Percentiles rank a stretch among this genome's conserved stretches.
Conservation (phyloP, 2,888 invertebrate species). For the Andrena marginata region DNA sequence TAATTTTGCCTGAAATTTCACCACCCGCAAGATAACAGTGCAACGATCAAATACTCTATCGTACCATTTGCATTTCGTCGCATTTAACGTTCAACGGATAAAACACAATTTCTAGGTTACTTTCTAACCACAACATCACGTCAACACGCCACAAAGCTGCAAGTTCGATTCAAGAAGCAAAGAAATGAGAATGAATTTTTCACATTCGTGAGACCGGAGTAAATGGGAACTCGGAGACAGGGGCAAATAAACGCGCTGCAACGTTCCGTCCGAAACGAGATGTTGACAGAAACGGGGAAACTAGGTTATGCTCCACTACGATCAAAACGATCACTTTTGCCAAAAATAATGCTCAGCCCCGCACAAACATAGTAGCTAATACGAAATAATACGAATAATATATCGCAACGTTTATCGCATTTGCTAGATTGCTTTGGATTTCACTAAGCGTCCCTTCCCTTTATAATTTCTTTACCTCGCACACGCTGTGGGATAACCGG, state of each 20-base stretch:
- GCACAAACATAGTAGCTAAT: constrained; percentile 17
- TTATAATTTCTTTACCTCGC: constrained; percentile 76
- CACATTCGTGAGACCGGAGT: neutral
- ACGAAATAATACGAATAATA: constrained; percentile 11
- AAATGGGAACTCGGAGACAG: neutral
- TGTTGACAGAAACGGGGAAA: constrained; percentile 32
- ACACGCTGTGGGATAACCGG: constrained; percentile 78
- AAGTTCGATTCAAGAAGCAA: neutral
- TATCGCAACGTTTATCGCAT: constrained; percentile 19
- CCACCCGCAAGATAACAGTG: neutral
- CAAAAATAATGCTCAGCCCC: constrained; percentile 63
- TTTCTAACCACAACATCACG: neutral
- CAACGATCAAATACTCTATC: neutral
- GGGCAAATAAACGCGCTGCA: neutral
- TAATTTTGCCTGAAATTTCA: neutral
- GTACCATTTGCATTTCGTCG: neutral
- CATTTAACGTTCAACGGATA: neutral
- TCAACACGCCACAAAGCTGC: neutral
- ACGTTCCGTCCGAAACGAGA: neutral
- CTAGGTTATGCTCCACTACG: constrained; percentile 57
- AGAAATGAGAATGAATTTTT: neutral
- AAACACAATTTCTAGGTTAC: constrained; percentile 24
- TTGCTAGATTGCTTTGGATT: constrained; percentile 76
- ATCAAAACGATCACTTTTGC: constrained; percentile 6
- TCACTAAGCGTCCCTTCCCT: constrained; percentile 45